A percentile compares a stretch with the other conserved stretches of the same genome.
These are phyloP conservation scores for Aricia artaxerxes DNA, from an alignment of 2,888 invertebrate species.

Conservation along the genomic window DNA sequence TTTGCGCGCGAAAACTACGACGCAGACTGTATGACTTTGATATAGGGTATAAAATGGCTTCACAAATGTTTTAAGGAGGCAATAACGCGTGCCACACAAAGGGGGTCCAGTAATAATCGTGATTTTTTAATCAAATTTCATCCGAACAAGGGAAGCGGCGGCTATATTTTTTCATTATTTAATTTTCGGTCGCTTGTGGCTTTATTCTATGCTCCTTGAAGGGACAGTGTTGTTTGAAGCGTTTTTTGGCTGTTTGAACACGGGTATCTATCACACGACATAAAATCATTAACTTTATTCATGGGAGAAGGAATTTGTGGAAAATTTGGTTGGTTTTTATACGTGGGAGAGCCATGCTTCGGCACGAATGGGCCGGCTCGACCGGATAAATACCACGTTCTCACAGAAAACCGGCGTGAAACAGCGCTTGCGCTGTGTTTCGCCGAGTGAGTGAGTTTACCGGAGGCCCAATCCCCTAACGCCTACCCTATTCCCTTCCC, in stretches of 20 bases:
- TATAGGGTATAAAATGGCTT: conserved; percentile 45
- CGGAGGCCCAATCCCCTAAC: too few relatives aligned
- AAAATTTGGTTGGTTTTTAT: too few relatives aligned
- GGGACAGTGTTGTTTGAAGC: conserved; percentile 73
- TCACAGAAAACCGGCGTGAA: too few relatives aligned
- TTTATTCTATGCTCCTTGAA: conserved; percentile 68
- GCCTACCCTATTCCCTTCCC: too few relatives aligned
- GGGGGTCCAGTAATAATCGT: conserved; percentile 78
- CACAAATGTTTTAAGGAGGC: conserved; percentile 37
- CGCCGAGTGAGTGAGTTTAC: too few relatives aligned
- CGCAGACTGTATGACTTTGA: conserved; percentile 35
- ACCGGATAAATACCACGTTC: too few relatives aligned
- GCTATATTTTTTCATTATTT: conserved; percentile 81
- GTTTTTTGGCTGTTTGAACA: conserved; percentile 64
- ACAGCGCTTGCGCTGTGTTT: too few relatives aligned
- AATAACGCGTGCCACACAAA: conserved; percentile 55
- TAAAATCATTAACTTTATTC: neutral
- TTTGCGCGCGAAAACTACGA: conserved; percentile 43
- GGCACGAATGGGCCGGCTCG: too few relatives aligned
- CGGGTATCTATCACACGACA: conserved; percentile 48
- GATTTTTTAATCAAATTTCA: conserved; percentile 82
- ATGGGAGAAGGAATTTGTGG: neutral
- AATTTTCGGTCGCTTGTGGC: conserved; percentile 74
- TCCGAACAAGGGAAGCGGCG: conserved; percentile 77
- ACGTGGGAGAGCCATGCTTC: too few relatives aligned